A percentile compares a stretch with the other conserved stretches of the same genome.
Conservation (phyloP, 2,888 invertebrate genomes). For the Thymelicus sylvestris region DNA sequence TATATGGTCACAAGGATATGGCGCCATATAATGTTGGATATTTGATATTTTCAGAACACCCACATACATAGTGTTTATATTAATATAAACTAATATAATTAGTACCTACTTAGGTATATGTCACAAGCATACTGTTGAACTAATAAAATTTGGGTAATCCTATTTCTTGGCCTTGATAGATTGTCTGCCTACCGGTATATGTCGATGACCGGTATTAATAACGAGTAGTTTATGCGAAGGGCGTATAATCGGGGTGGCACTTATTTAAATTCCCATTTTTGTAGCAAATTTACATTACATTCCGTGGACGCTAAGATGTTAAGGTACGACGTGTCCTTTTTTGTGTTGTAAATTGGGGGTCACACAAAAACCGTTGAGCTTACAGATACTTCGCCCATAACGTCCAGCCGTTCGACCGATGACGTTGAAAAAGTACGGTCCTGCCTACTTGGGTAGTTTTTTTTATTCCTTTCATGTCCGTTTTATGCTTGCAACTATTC, state of each 20-base stretch:
- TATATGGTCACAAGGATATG: neutral
- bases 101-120: neutral
- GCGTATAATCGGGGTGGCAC: constrained; percentile 68
- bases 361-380: constrained; percentile 83
- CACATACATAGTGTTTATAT: no score
- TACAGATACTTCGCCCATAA: constrained; percentile 70
- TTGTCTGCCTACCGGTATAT: constrained; percentile 45
- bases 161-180: constrained; percentile 8
- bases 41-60: neutral
- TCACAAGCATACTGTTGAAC: neutral
- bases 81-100: no score
- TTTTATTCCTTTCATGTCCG: constrained; percentile 72
- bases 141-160: constrained; percentile 2
- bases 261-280: constrained; percentile 84
- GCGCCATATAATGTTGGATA: neutral
- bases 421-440: constrained; percentile 71
- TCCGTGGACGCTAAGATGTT: constrained; percentile 73
- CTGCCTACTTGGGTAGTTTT: constrained; percentile 60
- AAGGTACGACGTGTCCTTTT: constrained; percentile 76
- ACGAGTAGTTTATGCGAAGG: constrained; percentile 75
- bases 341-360: constrained; percentile 82
- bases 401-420: constrained; percentile 76
- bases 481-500: constrained; percentile 72
- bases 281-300: constrained; percentile 82
- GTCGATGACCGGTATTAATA: constrained; percentile 72